Evolutionary conservation across 2,113 vertebrate genomes (phyloP).

Genomic region (Ameiurus melas): DNA sequence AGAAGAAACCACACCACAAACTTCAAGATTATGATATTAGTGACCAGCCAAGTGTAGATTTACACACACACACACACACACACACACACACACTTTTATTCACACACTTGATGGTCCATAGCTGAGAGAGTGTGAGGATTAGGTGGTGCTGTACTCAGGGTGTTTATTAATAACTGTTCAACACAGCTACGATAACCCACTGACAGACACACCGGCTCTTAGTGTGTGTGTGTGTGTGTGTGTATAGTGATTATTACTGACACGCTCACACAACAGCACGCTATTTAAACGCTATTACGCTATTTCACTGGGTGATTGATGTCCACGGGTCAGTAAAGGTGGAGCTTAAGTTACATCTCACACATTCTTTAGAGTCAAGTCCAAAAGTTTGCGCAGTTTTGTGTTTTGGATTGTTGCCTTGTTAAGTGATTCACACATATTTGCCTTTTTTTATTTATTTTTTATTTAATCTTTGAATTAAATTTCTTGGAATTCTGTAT

Average conservation of each 20-base stretch:
- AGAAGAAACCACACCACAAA: not conserved
- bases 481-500: not conserved
- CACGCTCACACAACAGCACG: not conserved
- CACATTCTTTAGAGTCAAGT: not conserved
- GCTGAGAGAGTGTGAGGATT: slow-evolving; percentile 14
- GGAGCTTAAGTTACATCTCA: not conserved
- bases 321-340: not conserved
- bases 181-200: not conserved
- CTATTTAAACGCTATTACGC: not conserved
- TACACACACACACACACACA: slow-evolving; percentile 15
- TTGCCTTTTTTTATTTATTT: too few species aligned
- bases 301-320: not conserved
- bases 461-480: not conserved
- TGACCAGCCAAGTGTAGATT: not conserved
- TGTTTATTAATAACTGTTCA: slow-evolving; percentile 6
- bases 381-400: not conserved
- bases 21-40: not conserved
- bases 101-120: not conserved
- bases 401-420: not conserved
- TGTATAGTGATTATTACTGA: not conserved
- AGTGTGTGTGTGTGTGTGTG: not conserved
- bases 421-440: not conserved
- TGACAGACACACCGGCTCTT: not conserved
- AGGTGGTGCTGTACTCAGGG: not conserved
- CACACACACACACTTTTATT: slow-evolving; percentile 1